Base-by-base conservation (phyloP, 2,797 vertebrate species). In the Arrhamphus sclerolepis region DNA sequence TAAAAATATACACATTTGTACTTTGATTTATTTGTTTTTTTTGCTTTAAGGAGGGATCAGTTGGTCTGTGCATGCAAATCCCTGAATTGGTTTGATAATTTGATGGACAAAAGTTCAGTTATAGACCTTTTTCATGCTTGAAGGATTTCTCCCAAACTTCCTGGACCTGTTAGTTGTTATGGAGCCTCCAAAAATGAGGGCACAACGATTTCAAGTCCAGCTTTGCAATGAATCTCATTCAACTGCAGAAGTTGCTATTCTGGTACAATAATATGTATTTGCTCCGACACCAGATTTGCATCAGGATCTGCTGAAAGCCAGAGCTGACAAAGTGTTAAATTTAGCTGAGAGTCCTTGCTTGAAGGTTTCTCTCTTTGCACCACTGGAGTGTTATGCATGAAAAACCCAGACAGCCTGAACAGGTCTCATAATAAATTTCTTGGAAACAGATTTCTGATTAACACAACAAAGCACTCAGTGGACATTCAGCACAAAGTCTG, bases 381-480 rank as follows among this genome's bases (percentile, higher is more conserved):
- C 8, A 0, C 62, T 53, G 70, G 56, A 34, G 68, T n/a, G n/a
- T n/a, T n/a, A n/a, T n/a, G n/a, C n/a, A 77, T 70, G 56, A 58
- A 73, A 46, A 54, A 61, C 11, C 51, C 63, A 21, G 55, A 77
- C 70, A 57, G 48, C 56, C 67, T 43, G 26, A 76, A 59, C 29
- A 70, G 60, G 79, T 77, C n/a, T 64, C 69, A 63, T 14, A 13
- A 26, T 57, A 71, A 31, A 69, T 78, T 64, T 84, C 81, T 84
- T 34, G 31, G 77, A 84, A 85, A 82, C 69, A 75, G 70, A 80
- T 81, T 72, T 68, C 66, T 62, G 73, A 82, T 87, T 78, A 81
- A 72, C 69, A 64, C n/a, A 28, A 57, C 67, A 72, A 53, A 61
- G 55, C 58, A 44, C 46, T 69, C n/a, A n/a, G n/a, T n/a, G n/a